Base-by-base conservation (phyloP, 2,797 vertebrate species). In the Ammospiza maritima region DNA sequence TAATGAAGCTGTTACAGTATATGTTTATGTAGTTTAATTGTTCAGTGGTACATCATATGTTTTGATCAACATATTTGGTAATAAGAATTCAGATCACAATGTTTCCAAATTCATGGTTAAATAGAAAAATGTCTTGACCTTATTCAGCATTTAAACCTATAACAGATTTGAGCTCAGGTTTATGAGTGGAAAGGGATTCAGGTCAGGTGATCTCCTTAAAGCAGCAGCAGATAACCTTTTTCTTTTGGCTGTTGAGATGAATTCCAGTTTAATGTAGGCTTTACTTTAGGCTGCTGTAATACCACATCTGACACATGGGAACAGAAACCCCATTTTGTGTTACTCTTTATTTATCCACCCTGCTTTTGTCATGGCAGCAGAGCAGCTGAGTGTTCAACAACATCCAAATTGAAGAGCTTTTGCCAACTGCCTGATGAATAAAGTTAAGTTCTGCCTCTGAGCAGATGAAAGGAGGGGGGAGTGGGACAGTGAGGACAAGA, bases 341-440 rank as follows among this genome's bases (percentile, higher is more conserved):
- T 42, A 15, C 25, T 40, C 44, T 66, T 16, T 58, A 4, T 69
- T 69, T 66, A 93, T 47, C 72, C 78, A 88, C 78, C 81, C 38
- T 77, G 57, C 85, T 79, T 90, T 76, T 85, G 32, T 70, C 42
- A 58, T 1, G 42, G 32, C 13, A 2, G 3, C 29, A 71, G 40
- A 51, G 30, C 34, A 61, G 40, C 60, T 16, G 34, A 78, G 89
- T 47, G 65, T 96, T 96, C 93, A 96, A 25, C 92, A 94, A 64
- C 88, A 95, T 93, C 91, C 95, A 97, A 96, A 88, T 22, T 1
- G 0, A 84, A 81, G 2, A 36, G 81, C 72, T 89, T 88, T 90
- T 76, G 45, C 32, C 85, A 78, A 7, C 71, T 60, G 75, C 75
- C 45, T 70, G 6, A 47, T 79, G 36, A 16, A 23, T n/a, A 10